Conservation (phyloP, 2,888 invertebrate species). For the Enchytraeus crypticus region DNA sequence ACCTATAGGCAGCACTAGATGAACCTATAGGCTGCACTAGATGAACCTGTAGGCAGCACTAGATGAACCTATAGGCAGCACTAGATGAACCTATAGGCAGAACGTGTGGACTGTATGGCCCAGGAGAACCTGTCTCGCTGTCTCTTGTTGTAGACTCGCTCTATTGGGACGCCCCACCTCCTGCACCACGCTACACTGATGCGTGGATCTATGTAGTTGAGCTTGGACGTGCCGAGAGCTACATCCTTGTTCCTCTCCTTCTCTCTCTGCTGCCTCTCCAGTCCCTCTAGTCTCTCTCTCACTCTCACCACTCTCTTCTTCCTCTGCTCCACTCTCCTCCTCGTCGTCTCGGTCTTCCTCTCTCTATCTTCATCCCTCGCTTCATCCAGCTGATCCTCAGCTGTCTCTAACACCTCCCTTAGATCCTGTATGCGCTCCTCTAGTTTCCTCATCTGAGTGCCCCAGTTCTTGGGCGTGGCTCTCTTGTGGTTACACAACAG, state of each 20-base stretch:
- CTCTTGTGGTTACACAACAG: constrained; percentile 99
- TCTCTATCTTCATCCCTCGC: constrained; percentile 35
- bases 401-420: no score
- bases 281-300: constrained; percentile 80
- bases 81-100: neutral
- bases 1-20: no score
- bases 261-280: constrained; percentile 91
- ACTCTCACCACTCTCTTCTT: constrained; percentile 74
- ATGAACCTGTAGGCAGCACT: no score
- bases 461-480: constrained; percentile 89
- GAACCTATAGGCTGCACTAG: no score
- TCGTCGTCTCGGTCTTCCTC: constrained; percentile 61
- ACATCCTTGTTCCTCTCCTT: constrained; percentile 49
- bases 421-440: no score
- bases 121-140: no score
- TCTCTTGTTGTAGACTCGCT: no score
- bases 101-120: no score
- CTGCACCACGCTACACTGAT: constrained; percentile 7
- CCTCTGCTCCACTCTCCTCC: constrained; percentile 54
- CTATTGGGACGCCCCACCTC: no score
- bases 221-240: constrained; percentile 4
- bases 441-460: constrained; percentile 93
- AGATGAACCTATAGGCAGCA: neutral
- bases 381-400: no score
- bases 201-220: constrained; percentile 2